phyloP scores from a whole-genome alignment of 2,888 invertebrate genomes.

The Osedax fenrisi region DNA sequence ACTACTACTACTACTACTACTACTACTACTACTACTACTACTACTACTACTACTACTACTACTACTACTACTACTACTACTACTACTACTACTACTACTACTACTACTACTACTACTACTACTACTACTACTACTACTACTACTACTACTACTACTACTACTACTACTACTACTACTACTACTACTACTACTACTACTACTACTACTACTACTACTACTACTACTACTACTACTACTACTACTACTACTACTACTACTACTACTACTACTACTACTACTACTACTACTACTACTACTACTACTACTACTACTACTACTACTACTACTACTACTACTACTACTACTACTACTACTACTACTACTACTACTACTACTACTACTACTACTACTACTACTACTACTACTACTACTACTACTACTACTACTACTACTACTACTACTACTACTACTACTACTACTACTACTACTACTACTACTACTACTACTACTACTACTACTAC shows the following conservation, averaged over 20 bases:
- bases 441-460: background rate
- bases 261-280: background rate
- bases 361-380: background rate
- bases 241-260: background rate
- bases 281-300: no score
- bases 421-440: background rate
- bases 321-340: background rate
- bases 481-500: background rate
- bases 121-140: background rate
- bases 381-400: background rate
- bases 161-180: background rate
- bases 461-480: background rate
- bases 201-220: background rate
- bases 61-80: background rate
- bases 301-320: background rate
- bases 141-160: background rate
- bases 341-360: background rate
- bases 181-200: background rate
- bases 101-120: background rate
- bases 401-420: background rate
- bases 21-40: conserved; percentile 13
- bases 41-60: background rate
- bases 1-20: conserved; percentile 8
- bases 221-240: background rate
- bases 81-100: background rate